phyloP scores from a whole-genome alignment of 2,888 invertebrate species.

The Aporophyla lueneburgensis region DNA sequence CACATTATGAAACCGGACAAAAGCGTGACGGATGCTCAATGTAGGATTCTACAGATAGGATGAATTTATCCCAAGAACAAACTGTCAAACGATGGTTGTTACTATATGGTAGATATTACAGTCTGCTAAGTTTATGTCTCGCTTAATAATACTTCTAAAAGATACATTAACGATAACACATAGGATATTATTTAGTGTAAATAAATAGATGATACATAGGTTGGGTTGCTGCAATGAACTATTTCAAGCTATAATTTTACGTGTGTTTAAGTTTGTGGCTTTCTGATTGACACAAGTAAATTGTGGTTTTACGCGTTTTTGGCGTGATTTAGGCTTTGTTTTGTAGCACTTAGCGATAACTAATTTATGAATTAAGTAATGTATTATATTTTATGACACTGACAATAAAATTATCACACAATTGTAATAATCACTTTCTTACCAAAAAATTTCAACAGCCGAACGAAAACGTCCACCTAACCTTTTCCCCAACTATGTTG shows the following conservation, averaged over 20 bases:
- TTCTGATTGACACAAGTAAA: slow-evolving; percentile 26
- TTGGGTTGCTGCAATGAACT: neutral
- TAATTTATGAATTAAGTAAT: neutral
- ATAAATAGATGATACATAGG: neutral
- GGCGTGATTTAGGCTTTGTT: neutral
- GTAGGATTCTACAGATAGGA: too few species aligned
- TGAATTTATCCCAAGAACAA: too few species aligned
- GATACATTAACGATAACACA: too few species aligned
- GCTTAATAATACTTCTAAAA: neutral
- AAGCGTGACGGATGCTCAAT: too few species aligned
- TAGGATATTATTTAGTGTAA: too few species aligned
- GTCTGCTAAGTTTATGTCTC: neutral
- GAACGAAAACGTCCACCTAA: neutral
- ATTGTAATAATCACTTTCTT: too few species aligned
- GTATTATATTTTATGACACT: neutral
- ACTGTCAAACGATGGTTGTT: too few species aligned
- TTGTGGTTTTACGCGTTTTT: slow-evolving; percentile 16
- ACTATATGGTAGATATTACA: neutral
- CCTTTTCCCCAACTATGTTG: neutral
- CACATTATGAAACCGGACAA: too few species aligned
- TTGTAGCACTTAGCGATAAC: neutral
- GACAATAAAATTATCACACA: neutral
- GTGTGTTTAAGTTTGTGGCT: slow-evolving; percentile 27
- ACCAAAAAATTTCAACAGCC: neutral
- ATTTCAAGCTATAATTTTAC: neutral